phyloP scores from a whole-genome alignment of 2,888 invertebrate species.

The Eulithis testata region DNA sequence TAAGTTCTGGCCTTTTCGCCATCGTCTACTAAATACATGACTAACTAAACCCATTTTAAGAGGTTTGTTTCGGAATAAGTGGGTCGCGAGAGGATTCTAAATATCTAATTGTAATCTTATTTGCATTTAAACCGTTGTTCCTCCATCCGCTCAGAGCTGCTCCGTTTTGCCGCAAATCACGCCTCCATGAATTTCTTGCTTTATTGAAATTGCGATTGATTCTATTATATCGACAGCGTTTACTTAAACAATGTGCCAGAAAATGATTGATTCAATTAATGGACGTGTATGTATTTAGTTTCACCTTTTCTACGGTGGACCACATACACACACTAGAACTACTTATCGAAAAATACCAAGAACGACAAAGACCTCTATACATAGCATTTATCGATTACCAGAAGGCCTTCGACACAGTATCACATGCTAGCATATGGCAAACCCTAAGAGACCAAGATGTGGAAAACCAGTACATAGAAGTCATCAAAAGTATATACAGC shows the following conservation, averaged over 20 bases:
- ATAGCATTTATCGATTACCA: no score
- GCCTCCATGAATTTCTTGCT: constrained; percentile 45
- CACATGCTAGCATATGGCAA: no score
- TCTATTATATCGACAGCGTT: constrained; percentile 2
- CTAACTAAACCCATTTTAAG: constrained; percentile 55
- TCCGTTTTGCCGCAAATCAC: constrained; percentile 46
- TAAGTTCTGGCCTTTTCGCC: constrained; percentile 12
- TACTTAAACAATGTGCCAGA: neutral
- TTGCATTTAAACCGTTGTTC: constrained; percentile 66
- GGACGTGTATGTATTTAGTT: no score
- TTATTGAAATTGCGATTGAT: constrained; percentile 22
- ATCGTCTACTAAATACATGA: constrained; percentile 24
- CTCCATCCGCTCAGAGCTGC: constrained; percentile 48
- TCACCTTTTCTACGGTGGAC: no score
- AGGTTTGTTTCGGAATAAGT: constrained; percentile 59
- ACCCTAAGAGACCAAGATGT: no score
- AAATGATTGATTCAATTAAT: neutral
- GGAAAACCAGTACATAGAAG: no score
- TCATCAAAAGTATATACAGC: no score
- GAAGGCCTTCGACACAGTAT: no score
- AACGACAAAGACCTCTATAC: no score
- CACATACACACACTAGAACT: no score
- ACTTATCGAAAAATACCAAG: no score
- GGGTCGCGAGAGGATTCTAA: constrained; percentile 59
- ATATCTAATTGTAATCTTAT: constrained; percentile 70